Conservation (phyloP, 2,888 invertebrate genomes). For the Pherbina coryleti region DNA sequence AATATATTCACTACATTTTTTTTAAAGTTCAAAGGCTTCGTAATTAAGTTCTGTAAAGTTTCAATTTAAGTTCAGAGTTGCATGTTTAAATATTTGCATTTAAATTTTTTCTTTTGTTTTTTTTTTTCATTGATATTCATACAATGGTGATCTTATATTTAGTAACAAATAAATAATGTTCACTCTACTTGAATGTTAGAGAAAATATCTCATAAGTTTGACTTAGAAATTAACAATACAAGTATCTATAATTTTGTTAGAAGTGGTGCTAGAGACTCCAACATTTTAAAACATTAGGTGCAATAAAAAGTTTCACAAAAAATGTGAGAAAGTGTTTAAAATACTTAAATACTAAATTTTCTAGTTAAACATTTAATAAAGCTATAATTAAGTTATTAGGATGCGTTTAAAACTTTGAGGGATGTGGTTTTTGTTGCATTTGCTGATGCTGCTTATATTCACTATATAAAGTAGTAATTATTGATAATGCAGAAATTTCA, state of each 20-base stretch:
- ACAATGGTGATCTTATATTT: not conserved
- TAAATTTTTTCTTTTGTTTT: slow-evolving; percentile 37
- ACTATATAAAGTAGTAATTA: slow-evolving; percentile 36
- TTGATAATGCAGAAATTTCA: not conserved
- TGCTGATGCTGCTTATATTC: slow-evolving; percentile 26
- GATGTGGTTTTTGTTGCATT: not conserved
- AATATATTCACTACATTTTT: slow-evolving; percentile 19
- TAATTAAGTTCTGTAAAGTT: slow-evolving; percentile 63
- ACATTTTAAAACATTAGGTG: slow-evolving; percentile 16
- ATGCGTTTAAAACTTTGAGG: slow-evolving; percentile 29
- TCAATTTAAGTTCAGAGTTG: slow-evolving; percentile 49
- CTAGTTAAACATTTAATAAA: slow-evolving; percentile 32
- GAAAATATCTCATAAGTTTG: slow-evolving; percentile 29
- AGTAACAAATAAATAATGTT: slow-evolving; percentile 29
- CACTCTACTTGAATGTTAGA: slow-evolving; percentile 39
- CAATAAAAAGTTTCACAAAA: slow-evolving; percentile 20
- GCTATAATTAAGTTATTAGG: slow-evolving; percentile 32
- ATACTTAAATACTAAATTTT: slow-evolving; percentile 4
- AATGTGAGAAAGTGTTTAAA: slow-evolving; percentile 29
- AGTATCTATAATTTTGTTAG: not conserved
- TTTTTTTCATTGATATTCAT: slow-evolving; percentile 29
- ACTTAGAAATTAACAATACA: slow-evolving; percentile 1
- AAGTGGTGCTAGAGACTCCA: slow-evolving; percentile 21
- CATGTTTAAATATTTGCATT: slow-evolving; percentile 4
- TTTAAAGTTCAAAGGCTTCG: slow-evolving; percentile 59